Percentiles rank a stretch among this genome's conserved stretches.
These are phyloP conservation scores for Dendroctonus ponderosae DNA, from an alignment of 1,140 invertebrate genomes.

Conservation along the genomic window DNA sequence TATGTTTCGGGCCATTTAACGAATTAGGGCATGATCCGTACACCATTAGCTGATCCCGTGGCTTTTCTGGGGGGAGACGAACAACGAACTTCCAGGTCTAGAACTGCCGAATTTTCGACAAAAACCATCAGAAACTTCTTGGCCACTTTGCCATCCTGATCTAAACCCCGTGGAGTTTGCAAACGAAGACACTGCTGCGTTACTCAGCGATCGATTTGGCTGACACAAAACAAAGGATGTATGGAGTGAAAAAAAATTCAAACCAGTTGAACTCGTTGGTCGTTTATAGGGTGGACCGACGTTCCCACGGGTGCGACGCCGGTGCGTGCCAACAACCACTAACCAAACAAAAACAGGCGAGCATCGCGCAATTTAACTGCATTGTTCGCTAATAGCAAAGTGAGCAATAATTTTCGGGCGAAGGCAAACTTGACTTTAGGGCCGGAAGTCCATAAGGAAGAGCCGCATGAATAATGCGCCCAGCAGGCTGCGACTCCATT, in stretches of 20 bases:
- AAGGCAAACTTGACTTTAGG: constrained; percentile 29
- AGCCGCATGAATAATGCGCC: background rate
- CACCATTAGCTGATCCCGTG: constrained; percentile 16
- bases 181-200: too few relatives aligned
- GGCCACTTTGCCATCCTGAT: too few relatives aligned
- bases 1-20: constrained; percentile 51
- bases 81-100: too few relatives aligned
- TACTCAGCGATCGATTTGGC: too few relatives aligned
- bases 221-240: too few relatives aligned
- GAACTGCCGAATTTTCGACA: too few relatives aligned
- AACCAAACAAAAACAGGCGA: constrained; percentile 43
- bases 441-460: constrained; percentile 25
- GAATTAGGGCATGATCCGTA: constrained; percentile 47
- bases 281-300: constrained; percentile 29
- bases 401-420: constrained; percentile 36
- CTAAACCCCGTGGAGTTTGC: too few relatives aligned
- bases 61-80: too few relatives aligned
- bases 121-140: too few relatives aligned
- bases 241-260: too few relatives aligned
- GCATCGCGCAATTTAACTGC: constrained; percentile 43
- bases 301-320: constrained; percentile 44
- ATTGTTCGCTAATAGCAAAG: constrained; percentile 42
- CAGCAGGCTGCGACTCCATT: background rate
- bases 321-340: constrained; percentile 45
- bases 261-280: too few relatives aligned